Percentiles rank a stretch among this genome's conserved stretches.
phyloP scores from a whole-genome alignment of 2,113 vertebrate genomes.

The Bucco capensis region DNA sequence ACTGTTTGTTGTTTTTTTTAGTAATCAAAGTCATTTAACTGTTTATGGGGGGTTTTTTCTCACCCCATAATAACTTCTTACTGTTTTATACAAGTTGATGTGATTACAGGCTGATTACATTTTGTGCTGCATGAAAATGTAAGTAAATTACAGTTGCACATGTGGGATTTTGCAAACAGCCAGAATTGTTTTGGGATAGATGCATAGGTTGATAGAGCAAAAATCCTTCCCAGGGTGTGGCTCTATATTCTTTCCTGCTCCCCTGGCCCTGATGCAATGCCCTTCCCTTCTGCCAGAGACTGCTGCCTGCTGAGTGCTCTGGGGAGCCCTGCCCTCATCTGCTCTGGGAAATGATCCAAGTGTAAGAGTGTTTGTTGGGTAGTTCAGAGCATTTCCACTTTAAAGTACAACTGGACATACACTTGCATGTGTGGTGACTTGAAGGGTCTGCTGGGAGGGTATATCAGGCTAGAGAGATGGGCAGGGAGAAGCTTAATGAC shows the following conservation, averaged over 20 bases:
- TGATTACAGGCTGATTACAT: not conserved
- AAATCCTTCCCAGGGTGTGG: not conserved
- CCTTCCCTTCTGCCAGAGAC: not conserved
- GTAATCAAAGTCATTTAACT: not conserved
- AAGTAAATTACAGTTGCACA: not conserved
- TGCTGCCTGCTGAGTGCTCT: not conserved
- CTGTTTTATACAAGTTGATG: not conserved
- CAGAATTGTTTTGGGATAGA: not conserved
- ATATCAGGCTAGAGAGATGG: no score
- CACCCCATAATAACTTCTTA: not conserved
- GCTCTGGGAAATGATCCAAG: not conserved
- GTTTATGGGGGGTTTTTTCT: not conserved
- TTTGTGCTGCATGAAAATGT: not conserved
- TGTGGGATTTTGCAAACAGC: not conserved
- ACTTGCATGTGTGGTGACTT: not conserved
- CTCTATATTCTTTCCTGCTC: not conserved
- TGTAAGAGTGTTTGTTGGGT: not conserved
- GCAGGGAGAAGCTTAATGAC: no score
- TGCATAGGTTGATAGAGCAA: not conserved
- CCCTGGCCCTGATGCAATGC: accelerated
- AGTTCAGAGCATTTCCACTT: not conserved
- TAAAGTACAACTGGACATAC: not conserved
- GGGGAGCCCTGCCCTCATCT: not conserved
- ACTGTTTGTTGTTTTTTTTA: not conserved
- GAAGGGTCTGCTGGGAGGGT: not conserved